A percentile compares a stretch with the other conserved stretches of the same genome.
These are phyloP conservation scores for Thecophora atra DNA, from an alignment of 2,888 invertebrate genomes.

Conservation along the genomic window DNA sequence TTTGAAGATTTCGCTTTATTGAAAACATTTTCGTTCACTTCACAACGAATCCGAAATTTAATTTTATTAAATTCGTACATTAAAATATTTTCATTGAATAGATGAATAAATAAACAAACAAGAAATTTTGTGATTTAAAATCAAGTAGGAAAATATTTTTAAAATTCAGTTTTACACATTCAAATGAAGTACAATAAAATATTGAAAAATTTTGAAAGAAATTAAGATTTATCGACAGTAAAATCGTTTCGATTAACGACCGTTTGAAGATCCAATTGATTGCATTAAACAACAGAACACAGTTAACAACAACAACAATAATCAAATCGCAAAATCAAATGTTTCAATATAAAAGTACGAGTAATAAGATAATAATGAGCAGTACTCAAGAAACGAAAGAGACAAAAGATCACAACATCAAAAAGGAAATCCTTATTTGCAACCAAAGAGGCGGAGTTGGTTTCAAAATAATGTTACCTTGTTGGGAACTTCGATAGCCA, in stretches of 20 bases:
- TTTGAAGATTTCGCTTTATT: too few relatives aligned
- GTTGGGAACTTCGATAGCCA: constrained; percentile 97
- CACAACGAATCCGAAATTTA: too few relatives aligned
- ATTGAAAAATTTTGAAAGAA: too few relatives aligned
- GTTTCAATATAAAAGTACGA: constrained; percentile 8
- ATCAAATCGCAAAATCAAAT: background rate
- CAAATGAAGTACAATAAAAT: too few relatives aligned
- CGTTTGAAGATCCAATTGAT: too few relatives aligned
- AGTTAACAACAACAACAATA: background rate
- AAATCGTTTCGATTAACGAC: too few relatives aligned
- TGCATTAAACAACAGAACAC: constrained; percentile 1
- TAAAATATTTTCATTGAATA: too few relatives aligned
- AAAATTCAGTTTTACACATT: too few relatives aligned
- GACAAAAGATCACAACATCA: constrained; percentile 59
- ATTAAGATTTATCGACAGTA: too few relatives aligned
- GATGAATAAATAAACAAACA: too few relatives aligned
- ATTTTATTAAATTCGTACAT: too few relatives aligned
- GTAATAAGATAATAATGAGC: constrained; percentile 42
- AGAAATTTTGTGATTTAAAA: background rate
- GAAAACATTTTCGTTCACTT: background rate
- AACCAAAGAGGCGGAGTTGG: constrained; percentile 36
- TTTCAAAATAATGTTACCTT: constrained; percentile 65
- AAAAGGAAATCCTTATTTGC: constrained; percentile 65
- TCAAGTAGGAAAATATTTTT: background rate
- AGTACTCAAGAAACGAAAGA: constrained; percentile 49